Percentiles rank a stretch among this genome's conserved stretches.
Evolutionary conservation across 2,888 invertebrate genomes (phyloP).

Genomic region (Stratiomys singularior): DNA sequence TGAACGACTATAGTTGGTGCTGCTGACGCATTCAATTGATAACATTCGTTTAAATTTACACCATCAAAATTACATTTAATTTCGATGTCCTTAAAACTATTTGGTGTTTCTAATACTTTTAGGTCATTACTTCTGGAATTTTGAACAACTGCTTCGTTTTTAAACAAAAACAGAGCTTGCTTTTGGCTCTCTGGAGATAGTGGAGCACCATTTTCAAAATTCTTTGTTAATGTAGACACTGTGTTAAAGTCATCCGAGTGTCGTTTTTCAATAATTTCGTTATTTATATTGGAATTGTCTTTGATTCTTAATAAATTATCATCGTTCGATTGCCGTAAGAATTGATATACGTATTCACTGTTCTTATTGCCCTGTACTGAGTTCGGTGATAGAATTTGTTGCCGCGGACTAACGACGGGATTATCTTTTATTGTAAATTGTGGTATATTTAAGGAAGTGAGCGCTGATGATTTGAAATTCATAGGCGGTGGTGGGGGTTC

Average conservation of each 20-base stretch:
- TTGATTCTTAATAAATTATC: slow-evolving; percentile 33
- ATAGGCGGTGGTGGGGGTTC: slow-evolving; percentile 22
- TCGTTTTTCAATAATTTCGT: slow-evolving; percentile 39
- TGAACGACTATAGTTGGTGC: slow-evolving; percentile 57
- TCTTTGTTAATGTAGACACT: slow-evolving; percentile 78
- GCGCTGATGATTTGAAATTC: not conserved
- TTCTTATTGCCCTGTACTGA: slow-evolving; percentile 30
- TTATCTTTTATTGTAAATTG: slow-evolving; percentile 26
- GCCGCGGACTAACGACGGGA: slow-evolving; percentile 18
- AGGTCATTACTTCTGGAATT: slow-evolving; percentile 40
- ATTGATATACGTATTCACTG: slow-evolving; percentile 43
- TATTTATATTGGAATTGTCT: slow-evolving; percentile 41
- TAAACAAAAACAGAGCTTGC: slow-evolving; percentile 71
- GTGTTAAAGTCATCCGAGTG: slow-evolving; percentile 69
- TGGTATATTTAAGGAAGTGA: not conserved
- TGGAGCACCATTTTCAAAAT: slow-evolving; percentile 76
- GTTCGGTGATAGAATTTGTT: not conserved
- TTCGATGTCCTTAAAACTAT: slow-evolving; percentile 42
- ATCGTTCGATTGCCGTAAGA: slow-evolving; percentile 33
- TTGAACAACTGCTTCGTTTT: slow-evolving; percentile 37
- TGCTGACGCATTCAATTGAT: slow-evolving; percentile 32
- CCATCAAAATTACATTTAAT: slow-evolving; percentile 38
- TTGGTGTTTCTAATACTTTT: slow-evolving; percentile 45
- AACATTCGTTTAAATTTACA: slow-evolving; percentile 35
- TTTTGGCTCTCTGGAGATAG: slow-evolving; percentile 68